These are phyloP conservation scores for Ceyx margarethae DNA, from an alignment of 2,113 vertebrate genomes.

Conservation along the genomic window DNA sequence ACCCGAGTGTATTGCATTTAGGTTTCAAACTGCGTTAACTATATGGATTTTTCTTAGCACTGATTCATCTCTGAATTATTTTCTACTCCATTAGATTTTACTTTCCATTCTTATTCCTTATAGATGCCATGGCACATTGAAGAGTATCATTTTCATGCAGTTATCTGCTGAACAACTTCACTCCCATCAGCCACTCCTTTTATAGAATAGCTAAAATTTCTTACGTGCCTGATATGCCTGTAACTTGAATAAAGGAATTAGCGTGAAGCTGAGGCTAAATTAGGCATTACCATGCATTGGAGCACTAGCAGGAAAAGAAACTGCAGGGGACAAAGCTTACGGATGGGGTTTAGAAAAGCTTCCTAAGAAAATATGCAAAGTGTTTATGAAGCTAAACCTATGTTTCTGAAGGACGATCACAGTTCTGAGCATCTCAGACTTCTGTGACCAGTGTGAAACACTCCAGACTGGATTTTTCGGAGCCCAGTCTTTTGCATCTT, in stretches of 20 bases:
- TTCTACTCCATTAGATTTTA: conserved; percentile 52
- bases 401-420: not conserved
- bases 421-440: not conserved
- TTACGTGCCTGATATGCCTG: not conserved
- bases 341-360: not conserved
- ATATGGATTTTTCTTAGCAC: not conserved
- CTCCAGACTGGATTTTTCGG: not conserved
- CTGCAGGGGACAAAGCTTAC: not conserved
- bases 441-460: not conserved
- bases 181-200: conserved; percentile 26
- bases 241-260: conserved; percentile 35
- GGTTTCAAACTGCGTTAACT: conserved; percentile 11
- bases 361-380: not conserved
- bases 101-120: conserved; percentile 36
- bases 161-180: conserved; percentile 18
- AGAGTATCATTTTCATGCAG: conserved; percentile 20
- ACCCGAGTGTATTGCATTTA: not conserved
- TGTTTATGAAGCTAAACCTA: not conserved
- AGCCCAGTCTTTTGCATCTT: not conserved
- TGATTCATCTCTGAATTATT: conserved; percentile 29
- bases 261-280: conserved; percentile 40
- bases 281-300: not conserved
- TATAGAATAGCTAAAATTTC: not conserved
- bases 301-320: not conserved
- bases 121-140: not conserved